Base-by-base conservation (phyloP, 2,888 invertebrate genomes). In the Glaucopsyche alexis region DNA sequence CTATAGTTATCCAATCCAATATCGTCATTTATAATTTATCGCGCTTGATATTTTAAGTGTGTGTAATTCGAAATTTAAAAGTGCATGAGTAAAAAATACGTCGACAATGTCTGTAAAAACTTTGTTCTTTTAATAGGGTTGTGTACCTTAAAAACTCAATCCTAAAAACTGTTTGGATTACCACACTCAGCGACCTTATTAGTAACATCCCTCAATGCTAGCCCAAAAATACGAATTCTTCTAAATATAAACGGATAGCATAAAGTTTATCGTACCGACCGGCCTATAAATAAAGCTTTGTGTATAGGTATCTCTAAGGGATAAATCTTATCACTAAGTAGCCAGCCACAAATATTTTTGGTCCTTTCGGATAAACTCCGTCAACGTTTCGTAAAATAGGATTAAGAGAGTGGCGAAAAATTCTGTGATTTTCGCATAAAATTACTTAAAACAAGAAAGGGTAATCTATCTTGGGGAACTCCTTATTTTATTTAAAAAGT, bases 321-420 rank as follows among this genome's bases (percentile, higher is more conserved):
- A 52, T 55, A 19, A 55, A 3, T 55, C 55, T 55, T 55, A 55
- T 55, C 55, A 55, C 55, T 19, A 55, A 19, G 55, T 19, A 11
- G 38, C n/a, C 16, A 55, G 7, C 65, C 65, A 16, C 40, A 65
- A 65, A 64, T 64, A 65, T 65, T 65, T 40, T 65, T 65, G 38
- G 38, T 7, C 65, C n/a, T 8, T n/a, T 40, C 14, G 65, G 40
- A 40, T 14, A 38, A 40, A n/a, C 40, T n/a, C 40, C 11, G 38
- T 13, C 64, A 64, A 13, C 19, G 40, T 65, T 65, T 29, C 40
- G n/a, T n/a, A 2, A 40, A 64, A 38, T 38, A 65, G 65, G 65
- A 65, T 65, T 40, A 65, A 0, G 64, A 9, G 65, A n/a, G 7
- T 65, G 40, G 40, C 13, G n/a, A 38, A 64, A 64, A 38, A 65